Percentiles rank a stretch among this genome's conserved stretches.
Evolutionary conservation across 2,113 vertebrate species (phyloP).

Genomic region (Leptobrachium ailaonicum): DNA sequence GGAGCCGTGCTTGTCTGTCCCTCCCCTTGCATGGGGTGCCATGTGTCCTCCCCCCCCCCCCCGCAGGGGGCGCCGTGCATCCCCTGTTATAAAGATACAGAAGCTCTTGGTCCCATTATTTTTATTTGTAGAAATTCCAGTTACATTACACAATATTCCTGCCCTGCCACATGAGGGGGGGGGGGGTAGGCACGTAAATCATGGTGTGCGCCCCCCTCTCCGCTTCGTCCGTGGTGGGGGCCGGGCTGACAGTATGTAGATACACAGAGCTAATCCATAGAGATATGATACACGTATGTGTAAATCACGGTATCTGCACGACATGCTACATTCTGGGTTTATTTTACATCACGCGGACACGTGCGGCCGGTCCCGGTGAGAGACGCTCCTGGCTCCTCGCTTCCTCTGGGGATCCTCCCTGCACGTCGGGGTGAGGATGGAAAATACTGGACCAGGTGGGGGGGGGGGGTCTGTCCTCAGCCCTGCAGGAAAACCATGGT

Average conservation of each 20-base stretch:
- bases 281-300: background rate
- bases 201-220: background rate
- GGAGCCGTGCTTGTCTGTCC: no score
- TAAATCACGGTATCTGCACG: no score
- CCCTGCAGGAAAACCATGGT: slow-evolving; percentile 35
- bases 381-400: background rate
- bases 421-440: no score
- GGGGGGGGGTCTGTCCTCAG: background rate
- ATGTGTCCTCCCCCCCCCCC: background rate
- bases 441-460: background rate
- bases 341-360: background rate
- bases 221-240: no score
- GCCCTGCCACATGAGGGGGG: background rate
- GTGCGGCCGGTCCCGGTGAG: background rate
- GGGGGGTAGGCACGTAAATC: no score
- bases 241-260: background rate
- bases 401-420: no score
- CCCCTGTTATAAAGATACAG: background rate
- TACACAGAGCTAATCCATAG: background rate
- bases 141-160: background rate
- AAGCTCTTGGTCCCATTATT: background rate
- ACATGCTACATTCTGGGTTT: background rate
- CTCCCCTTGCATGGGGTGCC: background rate
- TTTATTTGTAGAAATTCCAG: background rate
- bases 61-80: background rate